Evolutionary conservation across 1,140 invertebrate species (phyloP), one percentile per base, ranked within the genome.

Genomic region (Euura lappo): DNA sequence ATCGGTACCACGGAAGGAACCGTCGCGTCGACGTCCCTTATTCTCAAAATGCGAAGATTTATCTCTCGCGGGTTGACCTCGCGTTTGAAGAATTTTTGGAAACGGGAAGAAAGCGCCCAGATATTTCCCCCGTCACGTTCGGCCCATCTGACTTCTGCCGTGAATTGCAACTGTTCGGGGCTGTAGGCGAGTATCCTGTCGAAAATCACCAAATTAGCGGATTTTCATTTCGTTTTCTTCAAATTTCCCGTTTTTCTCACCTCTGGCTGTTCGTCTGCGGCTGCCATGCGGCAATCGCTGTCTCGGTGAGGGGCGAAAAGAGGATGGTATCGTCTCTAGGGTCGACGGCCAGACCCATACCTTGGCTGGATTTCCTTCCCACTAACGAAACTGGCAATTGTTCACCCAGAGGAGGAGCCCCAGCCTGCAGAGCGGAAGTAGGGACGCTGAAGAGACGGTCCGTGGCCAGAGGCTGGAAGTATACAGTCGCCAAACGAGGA

Each of bases 401-500:
- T 73, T 93, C 88, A n/a, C 90, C 91, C 73, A 91, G 90, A 2
- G 91, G 88, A 3, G 90, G 89, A 0, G 94, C 93, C 8, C 94
- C 94, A 1, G 92, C 90, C 10, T 91, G 89, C 28, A 96, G 83
- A 0, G 91, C 92, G 2, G 92, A 89, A 0, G 93, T 93, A 6
- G 93, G 90, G 4, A 96, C 90, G 67, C 93, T 93, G 84, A 93
- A 95, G 2, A 96, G 81, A 79, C 93, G 90, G 84, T 95, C 92
- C 4, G 93, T 94, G n/a, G 94, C 94, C 72, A 96, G 84, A 0
- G 95, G 94, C 82, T 95, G 94, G 86, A 92, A 96, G 81, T 94
- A 96, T 0, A 96, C 75, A 1, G 90, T 86, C 1, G 90, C 90
- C 42, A 90, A 86, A 66, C 89, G 90, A 0, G 92, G 90, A 0